Base-by-base conservation (phyloP, 2,888 invertebrate species). In the Drosophila ustulata region DNA sequence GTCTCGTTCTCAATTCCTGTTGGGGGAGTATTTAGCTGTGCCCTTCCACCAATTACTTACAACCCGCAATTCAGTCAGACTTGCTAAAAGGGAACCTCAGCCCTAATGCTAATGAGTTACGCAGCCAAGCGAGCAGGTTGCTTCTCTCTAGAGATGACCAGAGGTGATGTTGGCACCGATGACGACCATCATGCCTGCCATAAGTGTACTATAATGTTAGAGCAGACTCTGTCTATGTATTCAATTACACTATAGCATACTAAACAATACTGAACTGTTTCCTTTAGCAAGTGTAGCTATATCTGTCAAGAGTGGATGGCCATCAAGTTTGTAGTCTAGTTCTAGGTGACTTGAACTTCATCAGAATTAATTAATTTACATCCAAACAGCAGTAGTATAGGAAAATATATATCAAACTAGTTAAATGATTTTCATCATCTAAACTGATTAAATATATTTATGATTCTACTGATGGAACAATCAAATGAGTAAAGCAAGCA, bases 71-170 rank as follows among this genome's bases (percentile, higher is more conserved):
- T 53, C 45, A 34, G 34, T n/a, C 26, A 13, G 37, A 30, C 34
- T 47, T 25, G 51, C 59, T 49, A 47, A 63, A 64, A 63, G 39
- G 49, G 28, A 46, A 34, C 25, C 68, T 23, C 58, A 46, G 49
- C 26, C 47, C 67, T 70, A 72, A 63, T 62, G 45, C 23, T 66
- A 82, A 80, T 82, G 80, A 79, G 66, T 52, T 37, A 37, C 46
- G 72, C 65, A 49, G 32, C 46, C 65, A 63, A 61, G 53, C 65
- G 50, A 13, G n/a, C 26, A 18, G 0, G 6, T 51, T 49, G 11
- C 23, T 11, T 1, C 26, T 5, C 18, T 43, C n/a, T 65, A 32
- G 72, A 55, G 69, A 69, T 71, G 75, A 0, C 1, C 23, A 1
- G 23, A 63, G 66, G 70, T 61, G 23, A 63, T 67, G 70, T 61